Percentiles rank a stretch among this genome's conserved stretches.
phyloP scores from a whole-genome alignment of 1,140 invertebrate species.

The Anastrepha obliqua region DNA sequence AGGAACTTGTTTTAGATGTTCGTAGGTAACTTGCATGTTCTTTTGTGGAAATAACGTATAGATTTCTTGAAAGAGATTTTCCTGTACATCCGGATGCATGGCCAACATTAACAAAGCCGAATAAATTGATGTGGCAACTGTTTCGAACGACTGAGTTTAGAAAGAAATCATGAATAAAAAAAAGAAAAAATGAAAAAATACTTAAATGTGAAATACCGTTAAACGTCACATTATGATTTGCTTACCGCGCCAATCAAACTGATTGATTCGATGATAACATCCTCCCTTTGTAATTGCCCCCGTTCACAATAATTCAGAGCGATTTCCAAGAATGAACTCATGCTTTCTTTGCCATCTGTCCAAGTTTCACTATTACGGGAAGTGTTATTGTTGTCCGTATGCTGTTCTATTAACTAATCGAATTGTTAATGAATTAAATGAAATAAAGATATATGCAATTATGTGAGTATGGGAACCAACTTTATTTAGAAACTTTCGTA shows the following conservation, averaged over 20 bases:
- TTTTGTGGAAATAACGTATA: conserved; percentile 38
- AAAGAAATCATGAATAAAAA: background rate
- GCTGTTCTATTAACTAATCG: background rate
- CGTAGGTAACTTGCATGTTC: background rate
- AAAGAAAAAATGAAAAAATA: background rate
- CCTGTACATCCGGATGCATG: conserved; percentile 59
- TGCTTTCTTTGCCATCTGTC: background rate
- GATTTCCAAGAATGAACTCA: conserved; percentile 32
- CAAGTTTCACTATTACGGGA: background rate
- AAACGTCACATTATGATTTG: background rate
- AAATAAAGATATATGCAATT: background rate
- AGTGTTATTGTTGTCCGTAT: background rate
- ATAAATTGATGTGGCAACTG: conserved; percentile 53
- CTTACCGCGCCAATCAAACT: conserved; percentile 54
- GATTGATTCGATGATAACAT: conserved; percentile 54
- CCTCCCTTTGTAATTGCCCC: conserved; percentile 44
- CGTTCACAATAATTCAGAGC: conserved; percentile 43
- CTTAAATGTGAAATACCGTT: background rate
- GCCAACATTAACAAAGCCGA: conserved; percentile 57
- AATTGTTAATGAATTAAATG: background rate
- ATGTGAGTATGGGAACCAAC: background rate
- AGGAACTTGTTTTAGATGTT: conserved; percentile 56
- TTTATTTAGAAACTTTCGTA: conserved; percentile 44
- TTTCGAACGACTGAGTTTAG: conserved; percentile 57
- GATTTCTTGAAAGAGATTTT: conserved; percentile 59